Evolutionary conservation across 2,113 vertebrate genomes (phyloP).

Genomic region (Budorcas taxicolor): DNA sequence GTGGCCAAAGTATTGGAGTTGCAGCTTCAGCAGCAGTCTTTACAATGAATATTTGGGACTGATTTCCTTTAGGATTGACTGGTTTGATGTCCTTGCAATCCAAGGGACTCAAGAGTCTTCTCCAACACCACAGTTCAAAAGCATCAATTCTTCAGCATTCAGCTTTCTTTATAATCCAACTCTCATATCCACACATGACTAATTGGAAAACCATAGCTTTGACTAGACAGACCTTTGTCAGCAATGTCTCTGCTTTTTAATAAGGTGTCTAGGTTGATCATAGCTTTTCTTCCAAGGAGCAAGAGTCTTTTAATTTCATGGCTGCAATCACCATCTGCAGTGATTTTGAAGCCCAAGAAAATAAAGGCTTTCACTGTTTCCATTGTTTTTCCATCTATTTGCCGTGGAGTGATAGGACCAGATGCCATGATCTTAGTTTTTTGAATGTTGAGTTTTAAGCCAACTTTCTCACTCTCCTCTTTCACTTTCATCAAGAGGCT

Average conservation of each 20-base stretch:
- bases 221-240: neutral
- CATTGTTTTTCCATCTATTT: neutral
- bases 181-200: neutral
- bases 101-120: neutral
- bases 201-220: neutral
- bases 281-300: neutral
- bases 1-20: neutral
- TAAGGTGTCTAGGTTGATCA: neutral
- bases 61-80: neutral
- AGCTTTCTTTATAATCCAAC: neutral
- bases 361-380: neutral
- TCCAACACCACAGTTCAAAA: neutral
- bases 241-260: neutral
- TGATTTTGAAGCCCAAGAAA: neutral
- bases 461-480: neutral
- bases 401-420: fast-evolving
- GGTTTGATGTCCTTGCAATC: neutral
- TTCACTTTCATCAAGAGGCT: neutral
- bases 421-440: neutral
- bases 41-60: too few relatives aligned
- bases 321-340: neutral
- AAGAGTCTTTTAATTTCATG: neutral
- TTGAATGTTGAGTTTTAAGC: neutral
- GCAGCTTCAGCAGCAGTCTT: neutral
- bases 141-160: neutral